A percentile compares a stretch with the other conserved stretches of the same genome.
Evolutionary conservation across 2,113 vertebrate genomes (phyloP).

Genomic region (Pollimyrus isidori): DNA sequence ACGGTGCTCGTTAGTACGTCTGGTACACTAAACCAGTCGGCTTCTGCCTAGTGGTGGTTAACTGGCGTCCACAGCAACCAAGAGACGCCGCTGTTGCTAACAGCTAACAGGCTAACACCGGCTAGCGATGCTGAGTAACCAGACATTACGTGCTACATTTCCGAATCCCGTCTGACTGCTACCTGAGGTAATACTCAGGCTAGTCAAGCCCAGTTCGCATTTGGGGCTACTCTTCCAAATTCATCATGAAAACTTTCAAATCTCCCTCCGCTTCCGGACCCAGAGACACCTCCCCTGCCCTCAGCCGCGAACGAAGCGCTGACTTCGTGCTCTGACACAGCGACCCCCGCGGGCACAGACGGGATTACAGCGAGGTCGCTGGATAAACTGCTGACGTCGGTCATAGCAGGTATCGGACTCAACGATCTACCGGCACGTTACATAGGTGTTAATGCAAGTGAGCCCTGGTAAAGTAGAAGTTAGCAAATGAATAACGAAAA

Average conservation of each 20-base stretch:
- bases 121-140: neutral
- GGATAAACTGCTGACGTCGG: neutral
- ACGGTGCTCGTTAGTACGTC: neutral
- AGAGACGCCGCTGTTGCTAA: neutral
- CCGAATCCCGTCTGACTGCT: neutral
- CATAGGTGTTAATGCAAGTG: neutral
- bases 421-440: neutral
- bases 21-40: neutral
- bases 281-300: conserved; percentile 45
- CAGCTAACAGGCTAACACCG: neutral
- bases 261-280: conserved; percentile 52
- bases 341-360: neutral
- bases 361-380: neutral
- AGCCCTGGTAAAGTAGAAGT: neutral
- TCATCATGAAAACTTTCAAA: conserved; percentile 48
- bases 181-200: neutral
- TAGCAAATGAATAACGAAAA: neutral
- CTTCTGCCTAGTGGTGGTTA: neutral
- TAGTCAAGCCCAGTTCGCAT: neutral
- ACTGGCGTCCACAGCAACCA: conserved; percentile 3
- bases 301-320: conserved; percentile 34
- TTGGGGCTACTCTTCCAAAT: neutral
- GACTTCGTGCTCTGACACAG: neutral
- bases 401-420: neutral
- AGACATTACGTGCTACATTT: neutral